These are phyloP conservation scores for Vombatus ursinus DNA, from an alignment of 2,113 vertebrate genomes.

Conservation along the genomic window DNA sequence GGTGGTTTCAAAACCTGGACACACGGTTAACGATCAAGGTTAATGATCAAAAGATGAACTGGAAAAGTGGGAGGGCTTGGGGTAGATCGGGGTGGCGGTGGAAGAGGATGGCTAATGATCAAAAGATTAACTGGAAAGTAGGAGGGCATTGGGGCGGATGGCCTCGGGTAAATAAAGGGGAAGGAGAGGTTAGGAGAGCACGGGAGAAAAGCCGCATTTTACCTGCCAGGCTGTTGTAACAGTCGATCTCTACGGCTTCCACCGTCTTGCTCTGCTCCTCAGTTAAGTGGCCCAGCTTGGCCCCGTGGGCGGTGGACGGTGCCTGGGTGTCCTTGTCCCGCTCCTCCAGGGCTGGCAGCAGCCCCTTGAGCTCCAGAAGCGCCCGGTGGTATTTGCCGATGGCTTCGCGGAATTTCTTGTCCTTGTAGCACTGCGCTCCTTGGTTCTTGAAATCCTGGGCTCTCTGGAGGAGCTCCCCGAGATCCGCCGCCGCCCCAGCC, in stretches of 20 bases:
- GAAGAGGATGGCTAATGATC: background rate
- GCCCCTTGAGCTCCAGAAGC: slow-evolving; percentile 95
- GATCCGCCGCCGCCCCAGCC: slow-evolving; percentile 73
- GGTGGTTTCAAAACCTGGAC: background rate
- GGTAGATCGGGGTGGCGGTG: background rate
- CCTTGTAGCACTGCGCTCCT: slow-evolving; percentile 98
- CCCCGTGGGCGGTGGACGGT: slow-evolving; percentile 79
- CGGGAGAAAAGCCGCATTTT: slow-evolving; percentile 65
- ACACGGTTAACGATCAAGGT: slow-evolving; percentile 9
- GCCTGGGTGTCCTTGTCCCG: slow-evolving; percentile 82
- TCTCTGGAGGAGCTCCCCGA: slow-evolving; percentile 89
- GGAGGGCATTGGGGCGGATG: background rate
- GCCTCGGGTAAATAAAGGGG: background rate
- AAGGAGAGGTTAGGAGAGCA: background rate
- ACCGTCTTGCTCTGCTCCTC: slow-evolving; percentile 94
- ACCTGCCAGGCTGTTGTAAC: slow-evolving; percentile 99
- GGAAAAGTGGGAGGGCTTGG: background rate
- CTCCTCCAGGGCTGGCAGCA: slow-evolving; percentile 87
- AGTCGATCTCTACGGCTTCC: slow-evolving; percentile 96
- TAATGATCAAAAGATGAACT: background rate
- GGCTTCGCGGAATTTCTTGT: slow-evolving; percentile 98
- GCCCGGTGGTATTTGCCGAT: slow-evolving; percentile 99
- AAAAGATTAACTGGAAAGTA: background rate
- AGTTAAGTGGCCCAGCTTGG: slow-evolving; percentile 82
- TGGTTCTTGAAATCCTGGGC: slow-evolving; percentile 97